These are phyloP conservation scores for Urocitellus parryii DNA, from an alignment of 2,113 vertebrate species.

Conservation along the genomic window DNA sequence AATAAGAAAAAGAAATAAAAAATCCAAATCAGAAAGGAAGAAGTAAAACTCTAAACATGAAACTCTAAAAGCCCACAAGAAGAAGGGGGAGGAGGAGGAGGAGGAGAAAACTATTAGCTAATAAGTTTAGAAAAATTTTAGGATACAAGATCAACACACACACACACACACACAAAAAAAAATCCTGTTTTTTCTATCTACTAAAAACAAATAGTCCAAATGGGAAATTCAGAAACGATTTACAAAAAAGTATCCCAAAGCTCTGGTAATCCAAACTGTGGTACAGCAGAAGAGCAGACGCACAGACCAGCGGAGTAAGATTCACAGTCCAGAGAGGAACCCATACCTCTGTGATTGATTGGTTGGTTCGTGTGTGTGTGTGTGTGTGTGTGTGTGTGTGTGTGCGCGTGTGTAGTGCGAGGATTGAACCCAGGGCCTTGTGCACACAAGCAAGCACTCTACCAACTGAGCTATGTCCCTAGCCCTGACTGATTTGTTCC, in stretches of 20 bases:
- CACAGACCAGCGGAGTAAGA: background rate
- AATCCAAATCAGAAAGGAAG: background rate
- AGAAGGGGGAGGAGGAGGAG: background rate
- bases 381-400: too few species aligned
- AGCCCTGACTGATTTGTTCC: too few species aligned
- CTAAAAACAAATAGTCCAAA: background rate
- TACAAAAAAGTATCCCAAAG: background rate
- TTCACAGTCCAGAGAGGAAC: background rate
- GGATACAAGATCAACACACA: background rate
- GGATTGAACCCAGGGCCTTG: too few species aligned
- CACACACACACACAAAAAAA: background rate
- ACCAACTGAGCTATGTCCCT: too few species aligned
- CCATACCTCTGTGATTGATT: background rate
- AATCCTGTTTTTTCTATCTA: background rate
- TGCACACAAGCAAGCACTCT: too few species aligned
- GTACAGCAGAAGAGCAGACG: background rate
- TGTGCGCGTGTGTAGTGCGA: too few species aligned
- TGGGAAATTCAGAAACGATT: constrained; percentile 13
- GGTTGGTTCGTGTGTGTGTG: background rate
- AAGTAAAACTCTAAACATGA: background rate
- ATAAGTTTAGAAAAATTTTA: background rate
- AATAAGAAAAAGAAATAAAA: background rate
- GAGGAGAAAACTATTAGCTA: background rate
- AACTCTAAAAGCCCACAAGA: background rate
- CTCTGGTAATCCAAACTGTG: background rate